These are phyloP conservation scores for Gibbula magus DNA, from an alignment of 2,888 invertebrate genomes.

Conservation along the genomic window DNA sequence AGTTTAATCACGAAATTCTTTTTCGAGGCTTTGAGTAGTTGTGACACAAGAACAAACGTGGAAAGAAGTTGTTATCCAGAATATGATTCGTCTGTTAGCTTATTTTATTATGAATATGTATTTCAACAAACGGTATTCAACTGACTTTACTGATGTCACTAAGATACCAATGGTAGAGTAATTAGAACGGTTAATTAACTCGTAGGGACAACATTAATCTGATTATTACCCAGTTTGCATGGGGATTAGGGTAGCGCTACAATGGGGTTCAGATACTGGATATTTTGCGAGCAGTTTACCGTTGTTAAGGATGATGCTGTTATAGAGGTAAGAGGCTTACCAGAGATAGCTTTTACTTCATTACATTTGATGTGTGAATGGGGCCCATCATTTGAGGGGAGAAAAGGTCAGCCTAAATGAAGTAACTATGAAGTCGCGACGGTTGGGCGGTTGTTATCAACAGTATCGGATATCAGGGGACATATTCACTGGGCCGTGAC, in stretches of 20 bases:
- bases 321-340: neutral
- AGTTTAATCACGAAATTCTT: too few relatives aligned
- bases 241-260: neutral
- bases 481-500: neutral
- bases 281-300: neutral
- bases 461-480: conserved; percentile 2
- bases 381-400: neutral
- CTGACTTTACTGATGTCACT: too few relatives aligned
- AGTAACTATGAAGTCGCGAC: conserved; percentile 6
- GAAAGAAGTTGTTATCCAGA: too few relatives aligned
- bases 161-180: too few relatives aligned
- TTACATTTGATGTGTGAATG: neutral
- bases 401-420: neutral
- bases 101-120: too few relatives aligned
- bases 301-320: neutral
- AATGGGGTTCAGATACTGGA: neutral
- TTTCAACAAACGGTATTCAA: too few relatives aligned
- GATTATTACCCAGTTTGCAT: neutral
- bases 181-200: too few relatives aligned
- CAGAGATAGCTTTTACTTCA: neutral
- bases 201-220: neutral
- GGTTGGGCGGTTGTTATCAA: conserved; percentile 4
- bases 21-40: too few relatives aligned
- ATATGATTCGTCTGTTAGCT: too few relatives aligned
- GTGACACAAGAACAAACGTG: too few relatives aligned